These are phyloP conservation scores for Zaprionus inermis DNA, from an alignment of 1,140 invertebrate genomes.

Conservation along the genomic window DNA sequence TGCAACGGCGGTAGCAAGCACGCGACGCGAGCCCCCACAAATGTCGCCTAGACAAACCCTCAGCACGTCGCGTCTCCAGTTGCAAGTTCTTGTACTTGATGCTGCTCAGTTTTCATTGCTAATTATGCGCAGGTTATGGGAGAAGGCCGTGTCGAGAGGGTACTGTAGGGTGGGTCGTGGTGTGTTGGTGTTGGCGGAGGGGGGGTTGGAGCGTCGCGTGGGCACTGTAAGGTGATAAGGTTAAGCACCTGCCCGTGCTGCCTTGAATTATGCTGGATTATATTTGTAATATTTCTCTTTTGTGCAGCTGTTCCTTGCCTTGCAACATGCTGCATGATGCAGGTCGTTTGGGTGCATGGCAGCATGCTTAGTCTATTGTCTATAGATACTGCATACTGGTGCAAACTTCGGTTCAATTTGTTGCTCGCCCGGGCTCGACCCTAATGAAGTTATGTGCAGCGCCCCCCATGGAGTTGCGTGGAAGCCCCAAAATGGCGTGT, in stretches of 20 bases:
- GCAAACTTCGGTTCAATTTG: slow-evolving; percentile 57
- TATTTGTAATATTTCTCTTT: slow-evolving; percentile 58
- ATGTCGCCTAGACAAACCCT: slow-evolving; percentile 67
- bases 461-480: slow-evolving; percentile 13
- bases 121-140: slow-evolving; percentile 44
- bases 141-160: slow-evolving; percentile 14
- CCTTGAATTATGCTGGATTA: slow-evolving; percentile 67
- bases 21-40: slow-evolving; percentile 34
- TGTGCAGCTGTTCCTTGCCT: slow-evolving; percentile 24
- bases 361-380: neutral
- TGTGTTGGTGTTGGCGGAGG: no score
- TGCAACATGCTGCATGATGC: slow-evolving; percentile 15
- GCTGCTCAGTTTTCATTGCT: slow-evolving; percentile 69
- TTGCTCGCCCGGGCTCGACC: slow-evolving; percentile 35
- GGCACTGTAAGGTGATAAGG: slow-evolving; percentile 71
- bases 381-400: slow-evolving; percentile 28
- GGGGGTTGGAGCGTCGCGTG: neutral
- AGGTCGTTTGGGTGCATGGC: neutral
- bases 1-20: slow-evolving; percentile 19
- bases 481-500: slow-evolving; percentile 62
- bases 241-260: slow-evolving; percentile 57
- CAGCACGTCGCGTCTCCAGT: slow-evolving; percentile 51
- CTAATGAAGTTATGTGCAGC: slow-evolving; percentile 71
- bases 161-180: no score
- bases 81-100: slow-evolving; percentile 26